Percentiles rank a stretch among this genome's conserved stretches.
These are phyloP conservation scores for Atrichornis clamosus DNA, from an alignment of 2,113 vertebrate species.

Conservation along the genomic window DNA sequence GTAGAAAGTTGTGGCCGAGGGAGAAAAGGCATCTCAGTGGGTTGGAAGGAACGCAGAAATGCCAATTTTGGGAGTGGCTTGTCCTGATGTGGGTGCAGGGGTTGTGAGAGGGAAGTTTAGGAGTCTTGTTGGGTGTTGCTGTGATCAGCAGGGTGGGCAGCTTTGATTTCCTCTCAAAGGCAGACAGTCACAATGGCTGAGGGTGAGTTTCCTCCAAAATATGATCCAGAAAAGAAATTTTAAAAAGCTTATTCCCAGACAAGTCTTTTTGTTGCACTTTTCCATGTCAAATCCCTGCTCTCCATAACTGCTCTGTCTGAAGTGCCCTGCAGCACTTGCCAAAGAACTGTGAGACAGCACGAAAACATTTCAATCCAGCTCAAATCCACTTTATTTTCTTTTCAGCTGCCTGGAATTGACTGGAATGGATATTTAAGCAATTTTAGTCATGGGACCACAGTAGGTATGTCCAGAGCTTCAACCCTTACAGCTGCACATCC, in stretches of 20 bases:
- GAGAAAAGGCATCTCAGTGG: not conserved
- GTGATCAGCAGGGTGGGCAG: not conserved
- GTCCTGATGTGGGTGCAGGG: not conserved
- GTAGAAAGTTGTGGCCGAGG: rapidly evolving
- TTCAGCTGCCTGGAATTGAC: not conserved
- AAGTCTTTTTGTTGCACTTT: not conserved
- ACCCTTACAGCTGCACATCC: not conserved
- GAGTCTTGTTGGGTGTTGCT: not conserved
- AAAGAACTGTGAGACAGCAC: not conserved
- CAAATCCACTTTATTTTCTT: not conserved
- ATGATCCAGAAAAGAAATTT: not conserved
- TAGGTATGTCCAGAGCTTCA: not conserved
- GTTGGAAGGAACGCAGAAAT: not conserved
- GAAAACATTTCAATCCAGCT: not conserved
- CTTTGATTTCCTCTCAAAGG: not conserved
- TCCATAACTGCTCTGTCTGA: not conserved
- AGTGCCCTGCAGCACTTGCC: not conserved
- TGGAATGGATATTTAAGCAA: not conserved
- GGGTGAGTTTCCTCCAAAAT: not conserved
- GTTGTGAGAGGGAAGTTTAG: not conserved
- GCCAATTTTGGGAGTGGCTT: not conserved
- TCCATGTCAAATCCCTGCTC: not conserved
- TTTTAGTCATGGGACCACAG: not conserved
- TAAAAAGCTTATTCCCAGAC: not conserved
- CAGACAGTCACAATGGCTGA: not conserved